Percentiles rank a stretch among this genome's conserved stretches.
Conservation (phyloP, 2,888 invertebrate genomes). For the Zaprionus obscuricornis region DNA sequence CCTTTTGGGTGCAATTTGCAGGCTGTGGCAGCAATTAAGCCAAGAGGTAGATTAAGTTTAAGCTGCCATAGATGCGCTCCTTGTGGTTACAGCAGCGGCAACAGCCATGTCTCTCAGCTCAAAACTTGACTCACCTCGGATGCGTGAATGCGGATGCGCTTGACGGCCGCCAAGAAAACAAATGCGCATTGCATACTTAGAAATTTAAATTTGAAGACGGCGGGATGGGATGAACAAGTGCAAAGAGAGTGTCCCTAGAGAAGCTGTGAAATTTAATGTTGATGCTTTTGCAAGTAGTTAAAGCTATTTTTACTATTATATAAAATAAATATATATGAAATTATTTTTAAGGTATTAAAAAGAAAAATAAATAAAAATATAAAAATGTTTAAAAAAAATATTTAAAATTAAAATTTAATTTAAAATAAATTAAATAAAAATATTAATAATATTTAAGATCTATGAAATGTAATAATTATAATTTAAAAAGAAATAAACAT, state of each 20-base stretch:
- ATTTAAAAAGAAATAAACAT: too few relatives aligned
- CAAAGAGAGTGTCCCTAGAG: background rate
- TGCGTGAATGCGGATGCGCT: constrained; percentile 25
- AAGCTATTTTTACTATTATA: background rate
- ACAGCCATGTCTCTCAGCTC: background rate
- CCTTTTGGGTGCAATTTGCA: constrained; percentile 80
- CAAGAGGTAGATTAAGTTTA: constrained; percentile 74
- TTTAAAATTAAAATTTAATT: too few relatives aligned
- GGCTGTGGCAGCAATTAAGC: constrained; percentile 80
- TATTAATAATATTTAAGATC: too few relatives aligned
- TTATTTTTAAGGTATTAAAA: too few relatives aligned
- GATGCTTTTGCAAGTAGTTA: background rate
- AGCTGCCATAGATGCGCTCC: constrained; percentile 54
- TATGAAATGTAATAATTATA: too few relatives aligned
- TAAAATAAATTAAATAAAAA: too few relatives aligned
- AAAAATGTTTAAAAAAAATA: too few relatives aligned
- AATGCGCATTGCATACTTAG: constrained; percentile 42
- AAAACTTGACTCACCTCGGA: constrained; percentile 2
- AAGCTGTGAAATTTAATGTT: constrained; percentile 2
- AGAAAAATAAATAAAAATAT: too few relatives aligned
- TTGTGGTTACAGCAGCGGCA: constrained; percentile 16
- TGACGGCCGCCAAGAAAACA: constrained; percentile 32
- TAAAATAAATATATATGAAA: too few relatives aligned
- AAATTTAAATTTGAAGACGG: background rate
- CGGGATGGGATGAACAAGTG: background rate